Base-by-base conservation (phyloP, 2,888 invertebrate species). In the Synanthedon myopaeformis region DNA sequence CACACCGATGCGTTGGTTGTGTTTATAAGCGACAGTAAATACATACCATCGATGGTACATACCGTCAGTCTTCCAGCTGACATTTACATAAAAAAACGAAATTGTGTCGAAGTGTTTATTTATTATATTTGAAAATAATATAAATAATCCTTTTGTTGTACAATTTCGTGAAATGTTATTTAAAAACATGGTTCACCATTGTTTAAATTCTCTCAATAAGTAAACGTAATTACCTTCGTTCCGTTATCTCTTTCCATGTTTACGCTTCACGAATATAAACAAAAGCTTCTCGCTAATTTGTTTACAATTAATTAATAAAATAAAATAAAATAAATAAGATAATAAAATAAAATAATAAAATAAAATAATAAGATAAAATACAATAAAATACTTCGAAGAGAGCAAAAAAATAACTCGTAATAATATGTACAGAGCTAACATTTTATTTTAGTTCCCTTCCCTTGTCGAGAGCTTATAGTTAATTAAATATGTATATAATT, bases 401-500 rank as follows among this genome's bases (percentile, higher is more conserved):
- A 28, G 49, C 42, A 62, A 66, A 63, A 35, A 72, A 67, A 67
- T 64, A 57, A 50, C 61, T 54, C 64, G 65, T 69, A 70, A 70
- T 69, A 70, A 70, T 74, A 67, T 70, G 69, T 56, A 41, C 4
- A 53, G 53, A 53, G 50, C 59, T 59, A 55, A 59, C 61, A 63
- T 63, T 72, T 69, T 71, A 69, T 78, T 77, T 73, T 64, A 59
- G 69, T 67, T 58, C 66, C 63, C 45, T 45, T 45, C 8, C 11
- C 45, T 14, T 14, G 45, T 45, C 45, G 45, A 68, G 72, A 57
- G 66, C 69, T 73, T 72, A n/a, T n/a, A 75, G 74, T 76, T 78
- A 70, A 76, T 76, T n/a, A n/a, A n/a, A n/a, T n/a, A n/a, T n/a
- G n/a, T 74, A 74, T 77, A 74, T 79, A 80, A 80, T 79, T 76